Evolutionary conservation across 2,797 vertebrate genomes (phyloP).

Genomic region (Ispidina picta): DNA sequence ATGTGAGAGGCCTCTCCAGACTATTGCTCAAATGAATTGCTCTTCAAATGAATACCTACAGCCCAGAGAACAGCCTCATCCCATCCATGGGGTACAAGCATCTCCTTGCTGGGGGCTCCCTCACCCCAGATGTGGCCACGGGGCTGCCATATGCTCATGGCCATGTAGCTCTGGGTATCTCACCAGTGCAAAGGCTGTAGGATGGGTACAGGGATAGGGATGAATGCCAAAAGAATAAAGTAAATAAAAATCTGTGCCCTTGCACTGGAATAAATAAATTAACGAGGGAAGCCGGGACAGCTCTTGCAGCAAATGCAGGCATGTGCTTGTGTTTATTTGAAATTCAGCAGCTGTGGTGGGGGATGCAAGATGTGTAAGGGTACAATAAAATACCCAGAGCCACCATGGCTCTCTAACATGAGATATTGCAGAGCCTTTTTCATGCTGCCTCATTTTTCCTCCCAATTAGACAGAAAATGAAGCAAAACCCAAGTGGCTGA

Average conservation of each 20-base stretch:
- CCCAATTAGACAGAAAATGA: background rate
- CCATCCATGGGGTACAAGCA: accelerated
- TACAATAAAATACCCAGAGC: background rate
- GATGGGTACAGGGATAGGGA: background rate
- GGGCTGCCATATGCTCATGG: background rate
- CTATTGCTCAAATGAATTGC: accelerated
- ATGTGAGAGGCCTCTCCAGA: background rate
- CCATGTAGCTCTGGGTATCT: background rate
- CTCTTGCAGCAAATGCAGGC: background rate
- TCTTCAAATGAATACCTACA: background rate
- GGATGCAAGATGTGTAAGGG: background rate
- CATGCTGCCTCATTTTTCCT: background rate
- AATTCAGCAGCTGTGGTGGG: background rate
- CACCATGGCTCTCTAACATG: background rate
- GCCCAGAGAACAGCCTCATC: background rate
- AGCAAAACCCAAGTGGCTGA: background rate
- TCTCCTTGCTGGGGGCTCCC: background rate
- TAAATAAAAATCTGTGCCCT: background rate
- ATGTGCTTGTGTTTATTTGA: background rate
- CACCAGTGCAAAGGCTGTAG: background rate
- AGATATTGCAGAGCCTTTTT: background rate
- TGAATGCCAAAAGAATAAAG: background rate
- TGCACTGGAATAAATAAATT: background rate
- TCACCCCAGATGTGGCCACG: accelerated
- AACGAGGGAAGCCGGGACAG: background rate